Conservation (phyloP, 2,113 vertebrate species). For the Xenopus tropicalis region UCB_Xtro_10.0 CM004450.2:57557501-57558000, state of each 20-base stretch:
- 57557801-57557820: slow-evolving; percentile 17
- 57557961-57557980: no score
- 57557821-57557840: neutral
- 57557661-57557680: slow-evolving; percentile 19
- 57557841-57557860: no score
- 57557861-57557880: no score
- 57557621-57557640: neutral
- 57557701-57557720: slow-evolving; percentile 5
- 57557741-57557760: neutral
- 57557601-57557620: slow-evolving; percentile 14
- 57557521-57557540: no score
- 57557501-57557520: no score
- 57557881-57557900: no score
- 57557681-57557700: slow-evolving; percentile 28
- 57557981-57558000: no score
- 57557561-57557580: slow-evolving; percentile 22
- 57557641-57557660: slow-evolving; percentile 26
- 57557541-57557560: no score
- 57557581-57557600: slow-evolving; percentile 21
- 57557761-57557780: neutral
- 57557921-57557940: no score
- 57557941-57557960: no score
- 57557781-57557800: slow-evolving; percentile 40
- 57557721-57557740: neutral
- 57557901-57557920: no score